These are phyloP conservation scores for Monopis laevigella DNA, from an alignment of 2,888 invertebrate genomes.

Conservation along the genomic window DNA sequence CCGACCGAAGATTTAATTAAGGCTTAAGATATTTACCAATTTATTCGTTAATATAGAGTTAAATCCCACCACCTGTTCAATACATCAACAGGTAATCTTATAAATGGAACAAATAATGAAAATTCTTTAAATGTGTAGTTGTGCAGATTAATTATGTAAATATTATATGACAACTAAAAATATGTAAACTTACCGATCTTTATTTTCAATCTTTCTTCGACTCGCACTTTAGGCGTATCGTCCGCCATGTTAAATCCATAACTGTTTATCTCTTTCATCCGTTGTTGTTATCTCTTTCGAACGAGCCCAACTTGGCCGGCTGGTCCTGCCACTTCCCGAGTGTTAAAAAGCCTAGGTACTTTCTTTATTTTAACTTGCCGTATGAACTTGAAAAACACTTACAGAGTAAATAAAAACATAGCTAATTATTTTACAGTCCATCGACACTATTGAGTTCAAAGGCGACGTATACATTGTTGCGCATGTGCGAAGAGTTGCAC, in stretches of 20 bases:
- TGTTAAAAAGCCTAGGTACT: too few relatives aligned
- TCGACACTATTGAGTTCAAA: too few relatives aligned
- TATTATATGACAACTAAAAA: slow-evolving; percentile 15
- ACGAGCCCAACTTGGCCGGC: slow-evolving; percentile 58
- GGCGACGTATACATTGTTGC: too few relatives aligned
- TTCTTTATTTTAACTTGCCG: too few relatives aligned
- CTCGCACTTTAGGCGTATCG: slow-evolving; percentile 89
- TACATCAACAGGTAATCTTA: slow-evolving; percentile 36
- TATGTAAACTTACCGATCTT: slow-evolving; percentile 83
- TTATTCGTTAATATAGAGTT: too few relatives aligned
- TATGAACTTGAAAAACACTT: too few relatives aligned
- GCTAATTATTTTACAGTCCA: too few relatives aligned
- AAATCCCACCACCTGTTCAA: slow-evolving; percentile 64
- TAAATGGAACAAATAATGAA: slow-evolving; percentile 17
- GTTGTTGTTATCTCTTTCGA: slow-evolving; percentile 67
- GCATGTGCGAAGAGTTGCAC: slow-evolving; percentile 56
- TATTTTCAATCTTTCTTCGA: slow-evolving; percentile 92
- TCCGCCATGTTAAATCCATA: slow-evolving; percentile 93
- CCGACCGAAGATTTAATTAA: too few relatives aligned
- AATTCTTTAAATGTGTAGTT: too few relatives aligned
- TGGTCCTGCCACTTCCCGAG: slow-evolving; percentile 65
- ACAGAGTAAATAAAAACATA: too few relatives aligned
- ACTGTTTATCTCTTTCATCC: slow-evolving; percentile 71
- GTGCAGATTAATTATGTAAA: too few relatives aligned
- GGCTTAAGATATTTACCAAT: too few relatives aligned